Conservation (phyloP, 2,888 invertebrate species). For the Cosmia trapezina region DNA sequence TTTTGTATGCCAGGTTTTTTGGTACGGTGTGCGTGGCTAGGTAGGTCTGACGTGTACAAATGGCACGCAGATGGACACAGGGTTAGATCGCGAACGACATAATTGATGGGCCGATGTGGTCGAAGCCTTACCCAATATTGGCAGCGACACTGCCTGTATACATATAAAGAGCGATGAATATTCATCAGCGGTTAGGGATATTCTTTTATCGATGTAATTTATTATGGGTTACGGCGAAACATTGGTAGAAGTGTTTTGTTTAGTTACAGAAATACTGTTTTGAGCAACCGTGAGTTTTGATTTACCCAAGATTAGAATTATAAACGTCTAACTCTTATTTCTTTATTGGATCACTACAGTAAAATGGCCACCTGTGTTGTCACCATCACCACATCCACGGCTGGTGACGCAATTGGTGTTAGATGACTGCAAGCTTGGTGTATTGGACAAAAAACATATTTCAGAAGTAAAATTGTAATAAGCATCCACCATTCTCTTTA, state of each 20-base stretch:
- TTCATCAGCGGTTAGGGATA: constrained; percentile 66
- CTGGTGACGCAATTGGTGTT: neutral
- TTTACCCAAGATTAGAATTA: neutral
- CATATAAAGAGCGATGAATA: constrained; percentile 72
- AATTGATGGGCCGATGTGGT: constrained; percentile 83
- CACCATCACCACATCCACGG: neutral
- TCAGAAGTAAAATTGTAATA: neutral
- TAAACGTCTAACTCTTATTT: neutral
- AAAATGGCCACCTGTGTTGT: neutral
- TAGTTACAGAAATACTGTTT: neutral
- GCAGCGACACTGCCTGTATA: constrained; percentile 71
- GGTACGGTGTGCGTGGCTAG: constrained; percentile 65
- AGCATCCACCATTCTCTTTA: neutral
- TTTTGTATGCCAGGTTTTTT: constrained; percentile 19
- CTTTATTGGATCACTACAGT: neutral
- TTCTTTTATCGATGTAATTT: constrained; percentile 60
- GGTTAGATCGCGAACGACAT: constrained; percentile 85
- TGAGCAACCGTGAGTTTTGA: neutral
- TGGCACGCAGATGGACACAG: constrained; percentile 84
- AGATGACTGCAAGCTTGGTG: neutral
- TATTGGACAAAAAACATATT: neutral
- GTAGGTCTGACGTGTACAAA: constrained; percentile 83
- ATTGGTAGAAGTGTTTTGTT: constrained; percentile 17
- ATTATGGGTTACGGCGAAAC: constrained; percentile 36
- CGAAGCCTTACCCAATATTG: constrained; percentile 71